Conservation (phyloP, 92 coral and sea anemone species). For the Phenganax marumi region DNA sequence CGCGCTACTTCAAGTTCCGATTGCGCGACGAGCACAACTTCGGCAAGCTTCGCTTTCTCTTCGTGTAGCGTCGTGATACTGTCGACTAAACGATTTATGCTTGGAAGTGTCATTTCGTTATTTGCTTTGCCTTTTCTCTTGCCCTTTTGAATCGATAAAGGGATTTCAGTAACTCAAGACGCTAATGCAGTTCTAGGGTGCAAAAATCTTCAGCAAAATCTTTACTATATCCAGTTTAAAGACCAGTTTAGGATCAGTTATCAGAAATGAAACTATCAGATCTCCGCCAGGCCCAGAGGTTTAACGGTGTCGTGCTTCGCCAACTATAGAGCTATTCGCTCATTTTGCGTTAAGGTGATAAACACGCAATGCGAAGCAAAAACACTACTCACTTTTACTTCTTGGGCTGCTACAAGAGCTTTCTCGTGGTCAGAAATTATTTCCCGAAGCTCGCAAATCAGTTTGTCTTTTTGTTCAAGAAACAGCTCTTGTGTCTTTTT, state of each 20-base stretch:
- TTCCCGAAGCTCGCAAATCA: constrained; percentile 80
- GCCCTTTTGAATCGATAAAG: not conserved
- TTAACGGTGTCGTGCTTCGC: too few species aligned
- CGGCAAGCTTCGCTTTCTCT: constrained; percentile 79
- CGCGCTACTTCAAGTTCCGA: constrained; percentile 79
- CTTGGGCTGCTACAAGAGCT: constrained; percentile 64
- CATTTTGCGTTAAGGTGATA: too few species aligned
- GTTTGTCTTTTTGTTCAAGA: constrained; percentile 74
- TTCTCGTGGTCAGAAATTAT: constrained; percentile 82
- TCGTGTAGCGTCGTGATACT: constrained; percentile 70
- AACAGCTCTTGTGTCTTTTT: constrained; percentile 92
- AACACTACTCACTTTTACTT: not conserved
- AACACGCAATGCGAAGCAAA: too few species aligned
- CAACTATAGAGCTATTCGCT: too few species aligned
- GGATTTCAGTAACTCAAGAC: not conserved
- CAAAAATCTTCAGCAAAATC: too few species aligned
- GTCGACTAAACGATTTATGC: constrained; percentile 62
- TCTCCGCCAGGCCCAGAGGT: too few species aligned
- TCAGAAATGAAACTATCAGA: too few species aligned
- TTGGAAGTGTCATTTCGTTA: not conserved
- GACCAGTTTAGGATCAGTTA: too few species aligned
- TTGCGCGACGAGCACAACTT: constrained; percentile 79
- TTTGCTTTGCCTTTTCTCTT: constrained; percentile 12
- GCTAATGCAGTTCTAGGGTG: constrained; percentile 55
- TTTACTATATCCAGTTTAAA: too few species aligned